Conservation (phyloP, 2,113 vertebrate species). For the Thunnus maccoyii region DNA sequence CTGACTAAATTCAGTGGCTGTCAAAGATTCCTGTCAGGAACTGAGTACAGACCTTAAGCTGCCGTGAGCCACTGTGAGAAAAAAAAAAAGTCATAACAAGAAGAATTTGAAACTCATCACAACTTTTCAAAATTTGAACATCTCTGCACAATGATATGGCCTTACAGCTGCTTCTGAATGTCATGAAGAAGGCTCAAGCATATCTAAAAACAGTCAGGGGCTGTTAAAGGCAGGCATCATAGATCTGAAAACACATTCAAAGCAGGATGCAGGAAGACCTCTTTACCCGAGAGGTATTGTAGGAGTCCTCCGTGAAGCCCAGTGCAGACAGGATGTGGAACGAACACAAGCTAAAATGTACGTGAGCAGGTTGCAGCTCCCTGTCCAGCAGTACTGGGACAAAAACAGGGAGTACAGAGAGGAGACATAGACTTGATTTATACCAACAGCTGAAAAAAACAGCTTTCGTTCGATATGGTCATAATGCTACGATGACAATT, state of each 20-base stretch:
- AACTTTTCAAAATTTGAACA: conserved; percentile 18
- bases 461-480: neutral
- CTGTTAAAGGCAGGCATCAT: neutral
- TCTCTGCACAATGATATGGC: conserved; percentile 11
- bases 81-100: conserved; percentile 10
- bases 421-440: too few species aligned
- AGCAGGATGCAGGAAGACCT: neutral
- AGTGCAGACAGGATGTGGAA: conserved; percentile 2
- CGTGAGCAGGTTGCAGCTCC: conserved; percentile 12
- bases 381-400: neutral
- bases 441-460: neutral
- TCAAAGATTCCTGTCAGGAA: conserved; percentile 43
- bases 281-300: neutral
- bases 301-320: conserved; percentile 6
- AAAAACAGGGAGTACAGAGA: neutral
- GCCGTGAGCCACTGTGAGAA: conserved; percentile 16
- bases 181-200: conserved; percentile 9
- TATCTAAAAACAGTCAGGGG: neutral
- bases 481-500: too few species aligned
- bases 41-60: conserved; percentile 32
- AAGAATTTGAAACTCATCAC: conserved; percentile 5
- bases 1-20: conserved; percentile 32
- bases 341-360: conserved; percentile 14
- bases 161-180: conserved; percentile 17
- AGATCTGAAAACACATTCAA: conserved; percentile 24